Evolutionary conservation across 2,113 vertebrate species (phyloP), one percentile per base, ranked within the genome.

Genomic region (Cephalopterus ornatus): DNA sequence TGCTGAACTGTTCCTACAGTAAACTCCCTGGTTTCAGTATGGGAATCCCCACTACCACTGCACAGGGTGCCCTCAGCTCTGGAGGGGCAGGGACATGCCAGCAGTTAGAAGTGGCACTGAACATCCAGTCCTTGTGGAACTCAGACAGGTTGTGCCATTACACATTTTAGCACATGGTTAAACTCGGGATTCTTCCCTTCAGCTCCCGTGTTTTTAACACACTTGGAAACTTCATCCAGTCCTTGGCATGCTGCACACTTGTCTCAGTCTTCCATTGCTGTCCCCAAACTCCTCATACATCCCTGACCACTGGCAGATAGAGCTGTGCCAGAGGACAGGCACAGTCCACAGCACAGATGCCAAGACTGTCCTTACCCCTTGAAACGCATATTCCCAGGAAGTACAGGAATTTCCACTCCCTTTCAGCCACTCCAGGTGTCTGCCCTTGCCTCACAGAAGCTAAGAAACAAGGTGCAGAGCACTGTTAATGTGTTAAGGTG

Each of bases 231-330:
- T 73, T 63, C 49, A 58, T 28, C 37, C 16, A 32, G 14, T 26
- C 47, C 63, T 1, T 3, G 2, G 15, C 24, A 65, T 3, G 12
- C 2, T 2, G 15, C 62, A 28, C 7, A 3, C n/a, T 75, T 67
- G 52, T 68, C 74, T 68, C 56, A 37, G 0, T 55, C 66, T 68
- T 66, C 62, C 67, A 47, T 62, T 71, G 17, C 42, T 70, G 59
- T 53, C 68, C 84, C 63, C 46, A 56, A 39, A 41, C 33, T 75
- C 52, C 65, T 39, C 42, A 33, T 23, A 24, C 37, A 27, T 15
- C 49, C n/a, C 70, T 61, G 46, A 53, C 11, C 39, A 11, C 1
- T 8, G 5, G 8, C 58, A 62, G 74, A 49, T 10, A 68, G 28
- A 72, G 21, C 58, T 77, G 73, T 75, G 41, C 56, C 53, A 8